Evolutionary conservation across 2,888 invertebrate species (phyloP), one percentile per base, ranked within the genome.

Genomic region (Coremacera marginata): DNA sequence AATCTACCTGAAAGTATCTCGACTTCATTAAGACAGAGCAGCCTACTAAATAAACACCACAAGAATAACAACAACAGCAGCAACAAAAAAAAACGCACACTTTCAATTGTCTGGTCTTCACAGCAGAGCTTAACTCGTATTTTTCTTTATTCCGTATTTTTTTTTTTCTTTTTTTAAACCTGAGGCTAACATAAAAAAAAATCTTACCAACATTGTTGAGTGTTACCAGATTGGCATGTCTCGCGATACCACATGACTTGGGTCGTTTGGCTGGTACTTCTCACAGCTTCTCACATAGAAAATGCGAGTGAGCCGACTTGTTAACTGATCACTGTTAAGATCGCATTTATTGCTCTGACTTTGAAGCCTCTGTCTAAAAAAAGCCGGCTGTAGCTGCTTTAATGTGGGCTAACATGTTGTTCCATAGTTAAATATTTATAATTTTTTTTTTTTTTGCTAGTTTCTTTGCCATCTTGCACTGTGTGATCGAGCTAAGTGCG

Each of bases 321-420:
- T 60, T 72, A 70, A 72, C 71, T 57, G 70, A 60, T 72, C 44
- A 60, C 37, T 5, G 34, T 70, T 70, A 22, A 67, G 67, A 70
- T 57, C 55, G 31, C 22, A 9, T 57, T 70, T 19, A 8, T 34
- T 70, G 37, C 37, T n/a, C 70, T 27, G 67, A 19, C 27, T 27
- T 44, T 22, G 67, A 67, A 67, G 44, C 67, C 8, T 34, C 44
- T 22, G 16, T n/a, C 44, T 67, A 22, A 49, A 14, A 60, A 14
- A 60, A 60, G 60, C 27, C 60, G 60, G 60, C 60, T 60, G 22
- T 60, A n/a, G 55, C 55, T n/a, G n/a, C 55, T 55, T 55, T 55
- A 55, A 55, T 55, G 55, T 55, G 55, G 55, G 55, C 55, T 55
- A n/a, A 55, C 22, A 19, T 55, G 55, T 22, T 55, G 22, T 63